Conservation (phyloP, 2,888 invertebrate genomes). For the Strigamia transsilvanica region DNA sequence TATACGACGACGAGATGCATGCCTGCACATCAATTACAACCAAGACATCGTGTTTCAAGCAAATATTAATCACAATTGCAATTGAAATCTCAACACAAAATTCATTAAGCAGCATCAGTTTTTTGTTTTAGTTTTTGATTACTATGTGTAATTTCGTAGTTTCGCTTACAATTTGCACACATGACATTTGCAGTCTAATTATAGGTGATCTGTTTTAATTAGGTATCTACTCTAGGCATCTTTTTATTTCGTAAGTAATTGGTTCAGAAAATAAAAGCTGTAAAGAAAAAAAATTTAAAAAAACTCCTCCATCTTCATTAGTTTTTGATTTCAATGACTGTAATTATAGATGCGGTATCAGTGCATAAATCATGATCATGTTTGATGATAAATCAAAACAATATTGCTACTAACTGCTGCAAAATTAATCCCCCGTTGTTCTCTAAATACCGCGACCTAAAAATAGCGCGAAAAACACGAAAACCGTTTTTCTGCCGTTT, state of each 20-base stretch:
- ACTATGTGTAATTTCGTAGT: background rate
- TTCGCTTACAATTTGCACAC: background rate
- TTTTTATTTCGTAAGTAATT: background rate
- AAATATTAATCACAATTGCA: slow-evolving; percentile 35
- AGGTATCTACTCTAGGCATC: background rate
- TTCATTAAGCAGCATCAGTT: background rate
- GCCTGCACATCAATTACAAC: slow-evolving; percentile 20
- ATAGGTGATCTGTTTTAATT: slow-evolving; percentile 1
- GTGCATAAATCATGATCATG: too few species aligned
- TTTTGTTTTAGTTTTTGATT: background rate
- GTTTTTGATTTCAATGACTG: too few species aligned
- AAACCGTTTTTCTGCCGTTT: too few species aligned
- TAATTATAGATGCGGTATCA: too few species aligned
- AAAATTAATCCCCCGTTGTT: too few species aligned
- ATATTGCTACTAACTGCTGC: too few species aligned
- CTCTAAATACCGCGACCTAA: too few species aligned
- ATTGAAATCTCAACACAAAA: background rate
- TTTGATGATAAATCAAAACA: too few species aligned
- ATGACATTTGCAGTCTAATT: background rate
- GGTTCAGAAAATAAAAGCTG: too few species aligned
- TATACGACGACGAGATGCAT: background rate
- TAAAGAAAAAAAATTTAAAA: too few species aligned
- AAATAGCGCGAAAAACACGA: too few species aligned
- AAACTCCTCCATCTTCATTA: too few species aligned
- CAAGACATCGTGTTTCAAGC: background rate